Conservation (phyloP, 2,888 invertebrate species). For the Lasius fuliginosus region DNA sequence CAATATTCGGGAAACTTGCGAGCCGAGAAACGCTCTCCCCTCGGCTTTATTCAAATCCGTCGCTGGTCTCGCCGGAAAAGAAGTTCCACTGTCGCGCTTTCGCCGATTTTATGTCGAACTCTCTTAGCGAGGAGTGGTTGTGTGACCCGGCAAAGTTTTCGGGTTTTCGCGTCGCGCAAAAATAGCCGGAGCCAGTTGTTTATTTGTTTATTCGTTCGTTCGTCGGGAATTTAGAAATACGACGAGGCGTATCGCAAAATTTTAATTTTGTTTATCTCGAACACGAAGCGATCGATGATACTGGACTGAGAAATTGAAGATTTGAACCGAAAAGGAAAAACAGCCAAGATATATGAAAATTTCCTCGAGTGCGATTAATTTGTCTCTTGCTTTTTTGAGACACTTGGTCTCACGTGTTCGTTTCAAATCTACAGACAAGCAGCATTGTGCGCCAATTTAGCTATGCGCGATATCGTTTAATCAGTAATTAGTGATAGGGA, state of each 20-base stretch:
- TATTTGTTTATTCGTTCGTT: neutral
- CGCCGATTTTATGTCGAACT: constrained; percentile 28
- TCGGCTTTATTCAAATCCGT: constrained; percentile 59
- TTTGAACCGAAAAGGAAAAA: neutral
- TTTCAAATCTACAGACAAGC: constrained; percentile 1
- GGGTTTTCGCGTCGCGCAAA: constrained; percentile 10
- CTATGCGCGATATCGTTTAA: neutral
- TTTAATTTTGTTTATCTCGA: neutral
- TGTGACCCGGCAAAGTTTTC: constrained; percentile 8
- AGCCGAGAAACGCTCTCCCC: neutral
- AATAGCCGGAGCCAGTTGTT: neutral
- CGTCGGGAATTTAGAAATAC: constrained; percentile 9
- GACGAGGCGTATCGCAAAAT: neutral
- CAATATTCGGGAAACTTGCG: constrained; percentile 29
- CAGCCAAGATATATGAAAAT: neutral
- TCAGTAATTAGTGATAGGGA: no score
- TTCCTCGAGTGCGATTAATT: neutral
- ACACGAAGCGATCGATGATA: neutral
- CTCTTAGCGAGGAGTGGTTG: neutral
- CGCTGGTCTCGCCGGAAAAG: neutral
- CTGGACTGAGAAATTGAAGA: neutral
- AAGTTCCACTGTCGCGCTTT: constrained; percentile 20
- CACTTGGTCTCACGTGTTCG: neutral
- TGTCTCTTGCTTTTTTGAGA: neutral
- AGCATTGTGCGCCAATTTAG: neutral